phyloP scores from a whole-genome alignment of 2,888 invertebrate species.

The Dryadula phaetusa region DNA sequence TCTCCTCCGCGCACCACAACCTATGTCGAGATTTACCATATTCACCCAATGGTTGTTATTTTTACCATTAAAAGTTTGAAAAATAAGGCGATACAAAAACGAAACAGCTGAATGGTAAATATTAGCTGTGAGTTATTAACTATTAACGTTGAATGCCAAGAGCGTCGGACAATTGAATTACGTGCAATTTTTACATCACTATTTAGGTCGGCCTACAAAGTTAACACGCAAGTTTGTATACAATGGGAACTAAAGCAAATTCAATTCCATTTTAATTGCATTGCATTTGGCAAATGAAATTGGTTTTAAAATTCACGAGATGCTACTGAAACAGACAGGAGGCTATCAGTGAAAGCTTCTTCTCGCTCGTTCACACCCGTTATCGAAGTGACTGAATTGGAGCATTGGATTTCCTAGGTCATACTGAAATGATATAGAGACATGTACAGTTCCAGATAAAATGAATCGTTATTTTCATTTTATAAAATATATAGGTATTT shows the following conservation, averaged over 20 bases:
- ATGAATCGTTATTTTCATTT: background rate
- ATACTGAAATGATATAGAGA: slow-evolving; percentile 11
- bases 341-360: slow-evolving; percentile 38
- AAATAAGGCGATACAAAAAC: background rate
- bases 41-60: background rate
- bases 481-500: background rate
- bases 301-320: slow-evolving; percentile 46
- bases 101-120: background rate
- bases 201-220: slow-evolving; percentile 28
- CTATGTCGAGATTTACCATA: background rate
- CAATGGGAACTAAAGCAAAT: background rate
- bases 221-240: slow-evolving; percentile 7
- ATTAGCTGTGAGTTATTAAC: slow-evolving; percentile 14
- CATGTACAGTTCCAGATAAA: background rate
- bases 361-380: slow-evolving; percentile 33
- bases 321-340: slow-evolving; percentile 25
- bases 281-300: slow-evolving; percentile 36
- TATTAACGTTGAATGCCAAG: slow-evolving; percentile 49
- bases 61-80: background rate
- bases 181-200: slow-evolving; percentile 40
- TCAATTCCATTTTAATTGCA: slow-evolving; percentile 37
- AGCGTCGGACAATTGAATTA: slow-evolving; percentile 36
- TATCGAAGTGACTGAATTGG: slow-evolving; percentile 31
- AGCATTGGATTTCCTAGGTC: slow-evolving; percentile 21
- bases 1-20: slow-evolving; percentile 50